Percentiles rank a stretch among this genome's conserved stretches.
These are phyloP conservation scores for Caenorhabditis zanzibari DNA, from an alignment of 2,888 invertebrate genomes.

Conservation along the genomic window DNA sequence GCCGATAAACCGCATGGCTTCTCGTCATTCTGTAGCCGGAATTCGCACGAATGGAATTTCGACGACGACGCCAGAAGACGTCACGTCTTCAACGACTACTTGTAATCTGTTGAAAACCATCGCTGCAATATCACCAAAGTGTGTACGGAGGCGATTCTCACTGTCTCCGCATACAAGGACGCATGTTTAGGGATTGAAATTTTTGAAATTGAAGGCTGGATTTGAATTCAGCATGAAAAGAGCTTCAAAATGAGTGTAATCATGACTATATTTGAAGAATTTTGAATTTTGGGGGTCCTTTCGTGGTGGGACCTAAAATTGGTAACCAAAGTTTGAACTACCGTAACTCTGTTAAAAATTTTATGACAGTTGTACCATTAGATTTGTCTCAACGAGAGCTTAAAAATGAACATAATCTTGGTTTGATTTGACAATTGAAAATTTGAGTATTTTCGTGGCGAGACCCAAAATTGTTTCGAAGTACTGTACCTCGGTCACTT, in stretches of 20 bases:
- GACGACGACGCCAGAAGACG: neutral
- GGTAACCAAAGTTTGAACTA: too few species aligned
- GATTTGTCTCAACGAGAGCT: too few species aligned
- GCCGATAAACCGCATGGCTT: constrained; percentile 46
- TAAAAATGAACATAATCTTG: too few species aligned
- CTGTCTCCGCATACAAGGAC: constrained; percentile 7
- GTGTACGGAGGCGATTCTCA: constrained; percentile 50
- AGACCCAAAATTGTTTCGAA: neutral
- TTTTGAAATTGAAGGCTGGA: neutral
- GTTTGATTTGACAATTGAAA: neutral
- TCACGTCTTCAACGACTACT: constrained; percentile 29
- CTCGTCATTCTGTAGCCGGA: constrained; percentile 37
- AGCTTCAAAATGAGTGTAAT: neutral
- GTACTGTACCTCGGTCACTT: too few species aligned
- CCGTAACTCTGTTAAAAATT: too few species aligned
- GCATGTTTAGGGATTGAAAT: constrained; percentile 41
- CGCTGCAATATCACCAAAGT: constrained; percentile 57
- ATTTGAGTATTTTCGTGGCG: neutral
- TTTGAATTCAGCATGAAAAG: neutral
- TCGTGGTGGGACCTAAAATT: neutral
- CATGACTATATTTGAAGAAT: too few species aligned
- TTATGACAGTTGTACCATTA: too few species aligned
- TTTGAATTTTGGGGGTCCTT: too few species aligned
- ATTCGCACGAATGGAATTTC: constrained; percentile 11
- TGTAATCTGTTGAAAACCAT: constrained; percentile 49